Base-by-base conservation (phyloP, 2,888 invertebrate species). In the Schizaphis graminum region DNA sequence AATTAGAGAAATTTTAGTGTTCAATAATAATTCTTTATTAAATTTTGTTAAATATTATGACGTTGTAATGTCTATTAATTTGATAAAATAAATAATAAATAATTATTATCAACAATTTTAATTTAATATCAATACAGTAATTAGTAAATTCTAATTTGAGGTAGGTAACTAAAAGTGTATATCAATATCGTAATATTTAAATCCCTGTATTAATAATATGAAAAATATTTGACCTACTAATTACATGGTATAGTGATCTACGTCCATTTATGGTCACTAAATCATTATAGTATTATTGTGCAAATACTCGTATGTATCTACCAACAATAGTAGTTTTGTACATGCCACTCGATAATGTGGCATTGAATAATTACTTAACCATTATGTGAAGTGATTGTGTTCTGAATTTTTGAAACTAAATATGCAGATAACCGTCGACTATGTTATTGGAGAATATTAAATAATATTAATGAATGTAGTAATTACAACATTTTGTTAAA, bases 401-500 rank as follows among this genome's bases (percentile, higher is more conserved):
- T 77, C 16, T 77, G 11, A 35, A 35, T 77, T 77, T 77, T 21
- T 21, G 10, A 86, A 86, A 44, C 85, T 86, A 10, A 86, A 86
- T 44, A 86, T 47, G 44, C 85, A 86, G 26, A 41, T 28, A 35
- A 44, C 44, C 26, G 44, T 86, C 44, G 44, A 86, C 44, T 28
- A 86, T 47, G 24, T 86, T 86, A 13, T 86, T 28, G 10, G 35
- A 35, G 53, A 53, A 88, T 88, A 53, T 24, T 53, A 88, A 49
- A 88, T 88, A 49, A 88, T 53, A 88, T 53, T 53, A 53, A 88
- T n/a, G 35, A 88, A 88, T 53, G 35, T 53, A 53, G 35, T 53
- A 88, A 88, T 88, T 88, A 88, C n/a, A 53, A 49, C 53, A n/a
- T 53, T 53, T 53, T 88, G 88, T 88, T 53, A 35, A 88, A 53